phyloP scores from a whole-genome alignment of 2,113 vertebrate genomes.

The Carassius carassius region DNA sequence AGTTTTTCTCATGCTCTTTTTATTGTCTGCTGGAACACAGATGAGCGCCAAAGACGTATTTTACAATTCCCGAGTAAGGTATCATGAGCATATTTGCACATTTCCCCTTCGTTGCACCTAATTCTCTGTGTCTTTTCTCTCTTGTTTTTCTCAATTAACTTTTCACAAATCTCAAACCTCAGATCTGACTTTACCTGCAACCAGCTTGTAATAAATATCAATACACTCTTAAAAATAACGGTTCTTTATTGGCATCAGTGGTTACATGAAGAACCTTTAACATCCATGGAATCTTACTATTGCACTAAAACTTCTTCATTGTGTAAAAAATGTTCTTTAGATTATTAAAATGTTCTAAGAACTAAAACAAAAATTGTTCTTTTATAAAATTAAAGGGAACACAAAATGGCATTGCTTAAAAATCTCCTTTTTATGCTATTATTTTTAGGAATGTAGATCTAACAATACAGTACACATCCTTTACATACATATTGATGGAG shows the following conservation, averaged over 20 bases:
- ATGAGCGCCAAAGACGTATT: conserved; percentile 33
- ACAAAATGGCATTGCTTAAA: neutral
- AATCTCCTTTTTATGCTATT: neutral
- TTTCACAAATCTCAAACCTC: neutral
- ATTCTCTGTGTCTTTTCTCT: neutral
- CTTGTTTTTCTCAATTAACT: neutral
- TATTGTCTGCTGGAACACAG: conserved; percentile 23
- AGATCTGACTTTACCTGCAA: neutral
- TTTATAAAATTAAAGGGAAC: neutral
- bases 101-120: neutral
- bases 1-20: neutral
- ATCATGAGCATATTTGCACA: neutral
- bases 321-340: neutral
- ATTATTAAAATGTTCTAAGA: neutral
- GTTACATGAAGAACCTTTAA: neutral
- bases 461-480: conserved; percentile 35
- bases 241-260: neutral
- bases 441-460: neutral
- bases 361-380: neutral
- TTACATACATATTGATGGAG: conserved; percentile 45
- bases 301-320: neutral
- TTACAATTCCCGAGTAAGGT: conserved; percentile 6
- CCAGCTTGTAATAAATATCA: neutral
- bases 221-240: neutral
- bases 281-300: neutral